Conservation (phyloP, 2,797 vertebrate genomes). For the Echiichthys vipera region DNA sequence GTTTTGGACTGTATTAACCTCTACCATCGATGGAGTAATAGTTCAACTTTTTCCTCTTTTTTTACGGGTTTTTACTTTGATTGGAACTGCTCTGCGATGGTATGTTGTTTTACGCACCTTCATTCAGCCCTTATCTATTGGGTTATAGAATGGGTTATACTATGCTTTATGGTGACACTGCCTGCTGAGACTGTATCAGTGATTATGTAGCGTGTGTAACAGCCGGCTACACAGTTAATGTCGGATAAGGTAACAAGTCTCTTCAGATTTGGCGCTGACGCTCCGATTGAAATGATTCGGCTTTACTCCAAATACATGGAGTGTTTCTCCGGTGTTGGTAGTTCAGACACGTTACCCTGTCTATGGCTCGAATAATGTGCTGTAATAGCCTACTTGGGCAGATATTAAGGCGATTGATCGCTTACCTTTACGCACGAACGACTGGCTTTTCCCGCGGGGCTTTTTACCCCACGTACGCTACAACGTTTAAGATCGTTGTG, state of each 20-base stretch:
- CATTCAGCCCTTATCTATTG: background rate
- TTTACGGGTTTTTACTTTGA: constrained; percentile 36
- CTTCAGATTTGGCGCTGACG: background rate
- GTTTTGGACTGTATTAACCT: constrained; percentile 59
- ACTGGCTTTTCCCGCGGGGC: constrained; percentile 58
- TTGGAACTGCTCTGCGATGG: constrained; percentile 74
- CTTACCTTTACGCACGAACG: constrained; percentile 54
- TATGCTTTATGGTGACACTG: background rate
- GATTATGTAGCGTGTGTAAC: background rate
- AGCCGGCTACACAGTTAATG: background rate
- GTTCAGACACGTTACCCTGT: constrained; percentile 40
- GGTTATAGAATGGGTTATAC: background rate
- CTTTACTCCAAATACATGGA: background rate
- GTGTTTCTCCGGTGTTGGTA: constrained; percentile 9
- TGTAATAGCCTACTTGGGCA: constrained; percentile 44
- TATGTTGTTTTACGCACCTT: constrained; percentile 69
- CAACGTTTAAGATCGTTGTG: constrained; percentile 58
- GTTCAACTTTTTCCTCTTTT: constrained; percentile 60
- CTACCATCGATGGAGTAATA: constrained; percentile 62
- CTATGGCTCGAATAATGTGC: constrained; percentile 34
- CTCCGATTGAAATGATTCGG: constrained; percentile 4
- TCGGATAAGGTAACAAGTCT: background rate
- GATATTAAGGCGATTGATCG: constrained; percentile 61
- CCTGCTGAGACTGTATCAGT: background rate
- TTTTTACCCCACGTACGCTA: constrained; percentile 49